A percentile compares a stretch with the other conserved stretches of the same genome.
Conservation (phyloP, 1,140 invertebrate species). For the Hetaerina americana region DNA sequence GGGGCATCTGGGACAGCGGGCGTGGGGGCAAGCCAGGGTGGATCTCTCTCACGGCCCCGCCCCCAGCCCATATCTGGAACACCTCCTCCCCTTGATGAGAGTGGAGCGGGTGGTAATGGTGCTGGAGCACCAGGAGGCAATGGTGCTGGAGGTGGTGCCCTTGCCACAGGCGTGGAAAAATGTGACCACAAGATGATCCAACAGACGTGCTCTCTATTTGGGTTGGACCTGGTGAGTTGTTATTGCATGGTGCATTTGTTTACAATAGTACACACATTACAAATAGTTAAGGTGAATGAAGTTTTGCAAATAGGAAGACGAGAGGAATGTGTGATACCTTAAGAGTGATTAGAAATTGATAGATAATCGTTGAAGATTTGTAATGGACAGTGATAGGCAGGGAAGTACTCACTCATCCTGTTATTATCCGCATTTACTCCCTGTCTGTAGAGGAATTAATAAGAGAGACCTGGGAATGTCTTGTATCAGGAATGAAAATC, state of each 20-base stretch:
- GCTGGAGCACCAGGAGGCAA: not conserved
- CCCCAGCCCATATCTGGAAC: conserved; percentile 83
- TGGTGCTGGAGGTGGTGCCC: not conserved
- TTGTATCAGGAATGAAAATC: too few species aligned
- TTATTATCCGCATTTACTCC: too few species aligned
- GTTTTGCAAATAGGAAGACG: too few species aligned
- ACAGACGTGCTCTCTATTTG: conserved; percentile 79
- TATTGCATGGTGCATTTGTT: conserved; percentile 7
- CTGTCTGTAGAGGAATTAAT: too few species aligned
- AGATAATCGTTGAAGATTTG: too few species aligned
- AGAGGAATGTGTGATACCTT: too few species aligned
- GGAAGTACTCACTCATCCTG: too few species aligned
- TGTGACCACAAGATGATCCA: conserved; percentile 77
- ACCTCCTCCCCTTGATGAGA: conserved; percentile 38
- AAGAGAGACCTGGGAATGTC: too few species aligned
- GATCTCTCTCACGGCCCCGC: conserved; percentile 46
- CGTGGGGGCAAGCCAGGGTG: conserved; percentile 27
- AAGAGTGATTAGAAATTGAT: too few species aligned
- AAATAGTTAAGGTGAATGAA: too few species aligned
- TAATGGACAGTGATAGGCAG: too few species aligned
- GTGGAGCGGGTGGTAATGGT: not conserved
- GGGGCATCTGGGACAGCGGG: conserved; percentile 20
- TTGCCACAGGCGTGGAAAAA: conserved; percentile 49
- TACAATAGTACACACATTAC: too few species aligned
- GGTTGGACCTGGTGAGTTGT: conserved; percentile 63